Evolutionary conservation across 2,113 vertebrate species (phyloP).

Genomic region (Steatornis caripensis): DNA sequence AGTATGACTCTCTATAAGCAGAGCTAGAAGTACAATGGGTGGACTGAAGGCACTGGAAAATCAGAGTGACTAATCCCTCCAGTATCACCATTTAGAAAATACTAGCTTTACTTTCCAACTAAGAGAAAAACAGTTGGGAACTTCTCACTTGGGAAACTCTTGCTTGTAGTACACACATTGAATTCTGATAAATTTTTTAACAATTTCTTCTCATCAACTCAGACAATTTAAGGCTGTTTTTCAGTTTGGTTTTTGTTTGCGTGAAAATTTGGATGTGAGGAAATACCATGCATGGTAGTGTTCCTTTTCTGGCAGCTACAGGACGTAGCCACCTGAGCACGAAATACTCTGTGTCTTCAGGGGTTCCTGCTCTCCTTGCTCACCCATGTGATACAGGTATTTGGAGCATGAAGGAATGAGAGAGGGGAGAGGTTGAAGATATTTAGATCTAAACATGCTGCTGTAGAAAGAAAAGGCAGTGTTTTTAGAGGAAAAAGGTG

Average conservation of each 20-base stretch:
- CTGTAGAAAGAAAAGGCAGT: neutral
- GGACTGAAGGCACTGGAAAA: neutral
- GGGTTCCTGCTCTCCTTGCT: neutral
- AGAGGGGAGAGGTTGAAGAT: neutral
- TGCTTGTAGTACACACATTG: neutral
- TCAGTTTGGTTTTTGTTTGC: neutral
- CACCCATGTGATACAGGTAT: neutral
- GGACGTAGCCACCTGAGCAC: neutral
- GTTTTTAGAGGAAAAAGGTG: neutral
- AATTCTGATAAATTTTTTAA: neutral
- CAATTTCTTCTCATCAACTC: neutral
- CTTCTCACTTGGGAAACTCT: neutral
- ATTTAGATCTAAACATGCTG: neutral
- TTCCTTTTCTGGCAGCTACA: neutral
- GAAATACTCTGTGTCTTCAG: neutral
- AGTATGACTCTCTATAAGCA: neutral
- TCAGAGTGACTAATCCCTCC: neutral
- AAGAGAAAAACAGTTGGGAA: neutral
- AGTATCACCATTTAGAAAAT: neutral
- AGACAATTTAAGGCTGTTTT: neutral
- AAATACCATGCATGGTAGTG: neutral
- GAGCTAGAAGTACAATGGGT: neutral
- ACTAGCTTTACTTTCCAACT: neutral
- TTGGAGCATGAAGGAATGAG: constrained; percentile 33
- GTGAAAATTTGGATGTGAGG: neutral